These are phyloP conservation scores for Cichlasoma orientale DNA, from an alignment of 2,797 vertebrate species.

Conservation along the genomic window DNA sequence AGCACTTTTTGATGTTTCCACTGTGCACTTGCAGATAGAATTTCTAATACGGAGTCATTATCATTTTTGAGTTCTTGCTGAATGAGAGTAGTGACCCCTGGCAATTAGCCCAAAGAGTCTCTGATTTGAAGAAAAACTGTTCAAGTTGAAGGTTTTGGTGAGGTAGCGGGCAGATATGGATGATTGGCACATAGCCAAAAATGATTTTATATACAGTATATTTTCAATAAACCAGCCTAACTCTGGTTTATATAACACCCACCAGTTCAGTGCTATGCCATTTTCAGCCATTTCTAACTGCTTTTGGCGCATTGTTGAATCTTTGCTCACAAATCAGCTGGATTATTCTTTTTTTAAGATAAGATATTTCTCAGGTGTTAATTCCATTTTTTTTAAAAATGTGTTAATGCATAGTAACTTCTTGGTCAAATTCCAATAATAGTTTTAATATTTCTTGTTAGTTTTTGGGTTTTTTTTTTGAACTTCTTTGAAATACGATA, in stretches of 20 bases:
- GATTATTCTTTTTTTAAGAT: background rate
- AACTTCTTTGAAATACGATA: background rate
- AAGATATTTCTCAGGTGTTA: background rate
- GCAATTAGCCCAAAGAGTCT: slow-evolving; percentile 64
- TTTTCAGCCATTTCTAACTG: background rate
- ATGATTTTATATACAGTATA: slow-evolving; percentile 14
- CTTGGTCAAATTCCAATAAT: too few relatives aligned
- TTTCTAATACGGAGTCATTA: slow-evolving; percentile 81
- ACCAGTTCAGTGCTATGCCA: background rate
- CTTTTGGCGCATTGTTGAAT: background rate
- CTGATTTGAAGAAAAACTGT: slow-evolving; percentile 43
- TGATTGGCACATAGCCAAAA: slow-evolving; percentile 37
- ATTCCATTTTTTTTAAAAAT: background rate
- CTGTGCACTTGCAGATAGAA: slow-evolving; percentile 76
- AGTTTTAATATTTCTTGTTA: too few relatives aligned
- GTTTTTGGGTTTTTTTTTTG: too few relatives aligned
- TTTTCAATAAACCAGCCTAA: slow-evolving; percentile 19
- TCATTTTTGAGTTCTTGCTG: slow-evolving; percentile 79
- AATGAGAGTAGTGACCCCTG: slow-evolving; percentile 77
- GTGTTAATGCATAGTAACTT: too few relatives aligned
- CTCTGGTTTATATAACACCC: background rate
- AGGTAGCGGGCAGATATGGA: slow-evolving; percentile 37
- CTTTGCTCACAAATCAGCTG: background rate
- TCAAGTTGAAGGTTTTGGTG: slow-evolving; percentile 32
- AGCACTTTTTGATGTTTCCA: slow-evolving; percentile 81